Conservation (phyloP, 2,797 vertebrate genomes). For the Lindbergichthys nudifrons region DNA sequence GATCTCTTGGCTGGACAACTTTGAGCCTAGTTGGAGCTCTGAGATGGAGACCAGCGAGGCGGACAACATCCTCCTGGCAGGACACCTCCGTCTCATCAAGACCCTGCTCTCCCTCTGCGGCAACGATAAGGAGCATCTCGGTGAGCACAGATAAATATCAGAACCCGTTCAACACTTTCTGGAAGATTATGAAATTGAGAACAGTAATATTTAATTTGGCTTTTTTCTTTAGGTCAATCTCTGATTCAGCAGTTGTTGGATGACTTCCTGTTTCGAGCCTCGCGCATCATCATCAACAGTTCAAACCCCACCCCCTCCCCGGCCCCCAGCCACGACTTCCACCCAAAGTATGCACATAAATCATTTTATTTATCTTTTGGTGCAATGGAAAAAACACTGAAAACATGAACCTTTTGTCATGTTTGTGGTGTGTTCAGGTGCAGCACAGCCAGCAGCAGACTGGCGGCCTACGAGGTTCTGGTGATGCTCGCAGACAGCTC, state of each 20-base stretch:
- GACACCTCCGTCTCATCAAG: slow-evolving; percentile 97
- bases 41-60: slow-evolving; percentile 98
- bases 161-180: neutral
- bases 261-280: slow-evolving; percentile 99
- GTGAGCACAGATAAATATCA: slow-evolving; percentile 75
- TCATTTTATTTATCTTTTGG: neutral
- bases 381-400: neutral
- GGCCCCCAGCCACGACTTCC: slow-evolving; percentile 95
- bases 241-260: slow-evolving; percentile 97
- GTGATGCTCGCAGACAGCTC: slow-evolving; percentile 98
- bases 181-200: neutral
- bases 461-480: slow-evolving; percentile 97
- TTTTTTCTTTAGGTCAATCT: slow-evolving; percentile 88
- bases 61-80: slow-evolving; percentile 96
- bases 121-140: slow-evolving; percentile 96
- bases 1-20: slow-evolving; percentile 98
- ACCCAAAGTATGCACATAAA: slow-evolving; percentile 90
- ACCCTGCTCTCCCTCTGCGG: slow-evolving; percentile 97
- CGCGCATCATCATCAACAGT: slow-evolving; percentile 97
- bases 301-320: slow-evolving; percentile 92
- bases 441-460: slow-evolving; percentile 95
- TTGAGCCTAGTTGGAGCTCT: slow-evolving; percentile 95
- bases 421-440: slow-evolving; percentile 83
- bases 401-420: neutral
- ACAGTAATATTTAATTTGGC: neutral